Percentiles rank a stretch among this genome's conserved stretches.
Conservation (phyloP, 1,140 invertebrate species). For the Oppia nitens region DNA sequence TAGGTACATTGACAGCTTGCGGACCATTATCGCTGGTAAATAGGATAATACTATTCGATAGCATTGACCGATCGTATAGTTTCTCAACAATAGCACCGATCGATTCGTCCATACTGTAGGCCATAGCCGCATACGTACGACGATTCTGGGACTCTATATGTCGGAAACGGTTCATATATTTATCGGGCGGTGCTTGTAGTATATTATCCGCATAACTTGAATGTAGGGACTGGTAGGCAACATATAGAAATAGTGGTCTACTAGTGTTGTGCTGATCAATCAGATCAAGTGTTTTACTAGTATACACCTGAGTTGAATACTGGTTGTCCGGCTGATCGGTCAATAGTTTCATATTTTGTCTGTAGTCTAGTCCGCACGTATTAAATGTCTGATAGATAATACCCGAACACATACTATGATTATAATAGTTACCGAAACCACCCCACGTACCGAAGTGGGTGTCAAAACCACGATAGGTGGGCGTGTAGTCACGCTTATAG, state of each 20-base stretch:
- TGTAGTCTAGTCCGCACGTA: slow-evolving; percentile 54
- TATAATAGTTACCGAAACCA: slow-evolving; percentile 63
- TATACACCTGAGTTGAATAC: slow-evolving; percentile 67
- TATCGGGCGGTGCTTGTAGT: slow-evolving; percentile 3
- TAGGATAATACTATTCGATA: slow-evolving; percentile 26
- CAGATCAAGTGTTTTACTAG: slow-evolving; percentile 47
- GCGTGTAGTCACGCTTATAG: slow-evolving; percentile 48
- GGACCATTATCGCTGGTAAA: slow-evolving; percentile 30
- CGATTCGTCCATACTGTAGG: not conserved
- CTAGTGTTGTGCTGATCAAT: slow-evolving; percentile 45
- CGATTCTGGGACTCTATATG: slow-evolving; percentile 10
- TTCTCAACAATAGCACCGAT: slow-evolving; percentile 24
- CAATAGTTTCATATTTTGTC: slow-evolving; percentile 43
- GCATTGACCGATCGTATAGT: slow-evolving; percentile 21
- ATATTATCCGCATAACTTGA: not conserved
- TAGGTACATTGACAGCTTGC: slow-evolving; percentile 28
- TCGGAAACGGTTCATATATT: slow-evolving; percentile 5
- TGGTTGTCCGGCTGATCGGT: slow-evolving; percentile 57
- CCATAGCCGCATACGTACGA: slow-evolving; percentile 13
- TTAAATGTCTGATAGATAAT: too few relatives aligned
- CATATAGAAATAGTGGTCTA: slow-evolving; percentile 14
- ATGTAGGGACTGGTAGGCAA: slow-evolving; percentile 9
- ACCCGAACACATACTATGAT: slow-evolving; percentile 37
- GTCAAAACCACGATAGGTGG: slow-evolving; percentile 61
- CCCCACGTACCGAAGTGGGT: slow-evolving; percentile 65